A percentile compares a stretch with the other conserved stretches of the same genome.
Evolutionary conservation across 2,888 invertebrate species (phyloP).

Genomic region (Acheta domesticus): DNA sequence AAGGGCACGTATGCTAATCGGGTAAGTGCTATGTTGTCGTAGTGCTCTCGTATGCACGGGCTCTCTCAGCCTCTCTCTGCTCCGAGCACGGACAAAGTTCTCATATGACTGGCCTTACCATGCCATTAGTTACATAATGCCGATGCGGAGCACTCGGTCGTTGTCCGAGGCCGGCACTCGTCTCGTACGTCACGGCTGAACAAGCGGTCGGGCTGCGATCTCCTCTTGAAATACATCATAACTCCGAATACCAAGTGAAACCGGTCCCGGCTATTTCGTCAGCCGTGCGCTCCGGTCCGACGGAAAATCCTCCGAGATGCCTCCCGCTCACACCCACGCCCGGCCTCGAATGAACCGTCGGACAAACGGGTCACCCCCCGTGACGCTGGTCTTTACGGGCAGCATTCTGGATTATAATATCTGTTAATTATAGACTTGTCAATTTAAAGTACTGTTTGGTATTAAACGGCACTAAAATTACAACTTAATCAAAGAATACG

Average conservation of each 20-base stretch:
- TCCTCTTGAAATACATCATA: conserved; percentile 5
- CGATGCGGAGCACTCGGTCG: conserved; percentile 6
- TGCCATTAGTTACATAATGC: not conserved
- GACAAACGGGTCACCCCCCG: no score
- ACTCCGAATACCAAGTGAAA: not conserved
- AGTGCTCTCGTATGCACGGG: not conserved
- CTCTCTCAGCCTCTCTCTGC: not conserved
- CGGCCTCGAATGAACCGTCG: no score
- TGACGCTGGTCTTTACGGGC: no score
- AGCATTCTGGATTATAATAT: no score
- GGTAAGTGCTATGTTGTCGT: conserved; percentile 7
- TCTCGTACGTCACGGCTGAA: not conserved
- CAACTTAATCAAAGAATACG: no score
- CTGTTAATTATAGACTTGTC: no score
- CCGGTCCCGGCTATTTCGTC: not conserved
- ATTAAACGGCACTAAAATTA: no score
- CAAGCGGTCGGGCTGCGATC: not conserved
- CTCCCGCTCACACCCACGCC: no score
- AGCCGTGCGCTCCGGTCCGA: not conserved
- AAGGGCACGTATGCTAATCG: not conserved
- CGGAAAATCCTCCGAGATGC: not conserved
- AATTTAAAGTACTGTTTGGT: no score
- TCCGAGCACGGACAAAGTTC: not conserved
- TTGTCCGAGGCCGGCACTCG: conserved; percentile 1
- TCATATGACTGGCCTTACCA: conserved; percentile 5